Conservation (phyloP, 2,113 vertebrate species). For the Leptobrachium leishanense region DNA sequence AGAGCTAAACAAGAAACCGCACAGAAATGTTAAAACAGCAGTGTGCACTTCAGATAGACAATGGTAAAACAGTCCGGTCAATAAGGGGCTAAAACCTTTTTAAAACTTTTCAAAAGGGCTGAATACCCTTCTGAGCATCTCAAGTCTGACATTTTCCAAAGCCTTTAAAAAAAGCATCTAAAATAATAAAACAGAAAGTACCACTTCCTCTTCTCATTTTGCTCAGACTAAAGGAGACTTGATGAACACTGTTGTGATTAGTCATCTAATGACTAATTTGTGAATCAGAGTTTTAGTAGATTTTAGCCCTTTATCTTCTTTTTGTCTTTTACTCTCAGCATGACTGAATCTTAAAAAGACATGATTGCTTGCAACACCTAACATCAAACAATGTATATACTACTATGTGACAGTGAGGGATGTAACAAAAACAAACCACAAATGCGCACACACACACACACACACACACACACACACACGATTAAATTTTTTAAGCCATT, state of each 20-base stretch:
- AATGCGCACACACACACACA: no score
- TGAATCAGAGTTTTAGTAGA: slow-evolving; percentile 57
- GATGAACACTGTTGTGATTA: slow-evolving; percentile 43
- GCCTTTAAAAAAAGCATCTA: no score
- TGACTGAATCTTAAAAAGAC: slow-evolving; percentile 63
- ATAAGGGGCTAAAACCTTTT: no score
- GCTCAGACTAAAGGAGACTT: slow-evolving; percentile 40
- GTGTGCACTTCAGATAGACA: no score
- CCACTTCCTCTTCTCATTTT: slow-evolving; percentile 9
- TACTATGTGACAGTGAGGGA: slow-evolving; percentile 66
- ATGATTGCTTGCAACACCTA: slow-evolving; percentile 56
- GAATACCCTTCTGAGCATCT: no score
- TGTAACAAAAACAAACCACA: slow-evolving; percentile 61
- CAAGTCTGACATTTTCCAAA: no score
- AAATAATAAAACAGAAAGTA: slow-evolving; percentile 15
- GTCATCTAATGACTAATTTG: slow-evolving; percentile 59
- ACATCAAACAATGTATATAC: slow-evolving; percentile 70
- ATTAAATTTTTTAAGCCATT: slow-evolving; percentile 29
- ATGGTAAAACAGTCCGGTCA: no score
- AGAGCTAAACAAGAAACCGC: no score
- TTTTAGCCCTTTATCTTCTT: slow-evolving; percentile 72
- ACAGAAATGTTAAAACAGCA: no score
- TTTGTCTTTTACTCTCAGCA: slow-evolving; percentile 62
- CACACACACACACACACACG: slow-evolving; percentile 18
- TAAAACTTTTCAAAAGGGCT: no score